Evolutionary conservation across 2,888 invertebrate species (phyloP).

Genomic region (Unio pictorum): DNA sequence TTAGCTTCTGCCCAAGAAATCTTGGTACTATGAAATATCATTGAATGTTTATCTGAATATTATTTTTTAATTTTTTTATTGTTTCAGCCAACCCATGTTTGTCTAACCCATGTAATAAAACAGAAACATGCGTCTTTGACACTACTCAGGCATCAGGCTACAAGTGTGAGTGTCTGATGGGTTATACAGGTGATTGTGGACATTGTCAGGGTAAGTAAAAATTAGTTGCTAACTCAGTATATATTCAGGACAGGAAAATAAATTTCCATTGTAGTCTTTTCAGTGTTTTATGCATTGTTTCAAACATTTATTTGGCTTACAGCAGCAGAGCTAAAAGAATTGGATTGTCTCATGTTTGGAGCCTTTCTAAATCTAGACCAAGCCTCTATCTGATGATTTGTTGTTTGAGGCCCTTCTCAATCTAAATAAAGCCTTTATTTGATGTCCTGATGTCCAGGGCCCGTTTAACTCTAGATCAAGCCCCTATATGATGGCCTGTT

Average conservation of each 20-base stretch:
- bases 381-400: too few species aligned
- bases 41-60: neutral
- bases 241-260: neutral
- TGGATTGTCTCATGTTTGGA: too few species aligned
- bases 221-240: neutral
- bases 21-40: neutral
- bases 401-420: too few species aligned
- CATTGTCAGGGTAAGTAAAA: constrained; percentile 47
- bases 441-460: too few species aligned
- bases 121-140: constrained; percentile 59
- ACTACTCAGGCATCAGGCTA: constrained; percentile 79
- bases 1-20: neutral
- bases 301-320: too few species aligned
- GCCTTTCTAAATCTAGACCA: too few species aligned
- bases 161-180: constrained; percentile 92
- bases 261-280: neutral
- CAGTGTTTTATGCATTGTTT: neutral
- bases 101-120: constrained; percentile 26
- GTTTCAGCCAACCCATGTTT: constrained; percentile 43
- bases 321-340: too few species aligned
- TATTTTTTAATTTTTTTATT: neutral
- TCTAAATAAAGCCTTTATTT: too few species aligned
- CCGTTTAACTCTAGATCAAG: too few species aligned
- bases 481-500: too few species aligned
- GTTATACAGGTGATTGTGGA: constrained; percentile 80